Evolutionary conservation across 2,797 vertebrate species (phyloP).

Genomic region (Lindbergichthys nudifrons): DNA sequence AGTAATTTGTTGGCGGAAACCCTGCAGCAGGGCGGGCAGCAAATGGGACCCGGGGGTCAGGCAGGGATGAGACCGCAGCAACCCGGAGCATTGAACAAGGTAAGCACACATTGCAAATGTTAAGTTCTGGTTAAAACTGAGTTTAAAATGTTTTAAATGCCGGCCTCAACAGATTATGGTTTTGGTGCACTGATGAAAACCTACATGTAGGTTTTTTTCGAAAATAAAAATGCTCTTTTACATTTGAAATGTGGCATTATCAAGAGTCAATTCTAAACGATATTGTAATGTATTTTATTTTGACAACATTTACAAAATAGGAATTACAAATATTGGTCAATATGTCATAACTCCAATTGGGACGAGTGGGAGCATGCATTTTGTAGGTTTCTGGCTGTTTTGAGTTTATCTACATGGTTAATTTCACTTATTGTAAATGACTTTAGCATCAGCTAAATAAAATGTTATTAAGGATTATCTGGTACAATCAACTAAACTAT

Average conservation of each 20-base stretch:
- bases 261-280: neutral
- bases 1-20: conserved; percentile 91
- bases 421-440: no score
- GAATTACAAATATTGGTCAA: neutral
- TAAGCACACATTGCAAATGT: conserved; percentile 52
- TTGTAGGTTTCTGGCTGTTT: no score
- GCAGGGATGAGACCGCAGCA: conserved; percentile 90
- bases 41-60: conserved; percentile 90
- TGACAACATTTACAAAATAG: neutral
- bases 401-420: no score
- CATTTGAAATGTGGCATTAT: neutral
- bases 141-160: neutral
- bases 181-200: neutral
- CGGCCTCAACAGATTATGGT: neutral
- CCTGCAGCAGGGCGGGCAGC: conserved; percentile 85
- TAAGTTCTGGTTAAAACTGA: neutral
- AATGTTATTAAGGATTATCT: neutral
- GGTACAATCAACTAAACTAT: neutral
- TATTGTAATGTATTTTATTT: neutral
- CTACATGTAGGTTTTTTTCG: neutral
- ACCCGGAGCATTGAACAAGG: conserved; percentile 89
- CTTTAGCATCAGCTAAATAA: no score
- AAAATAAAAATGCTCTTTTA: neutral
- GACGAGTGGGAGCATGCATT: neutral
- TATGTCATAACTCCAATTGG: neutral